A percentile compares a stretch with the other conserved stretches of the same genome.
These are phyloP conservation scores for Conops quadrifasciatus DNA, from an alignment of 2,888 invertebrate species.

Conservation along the genomic window DNA sequence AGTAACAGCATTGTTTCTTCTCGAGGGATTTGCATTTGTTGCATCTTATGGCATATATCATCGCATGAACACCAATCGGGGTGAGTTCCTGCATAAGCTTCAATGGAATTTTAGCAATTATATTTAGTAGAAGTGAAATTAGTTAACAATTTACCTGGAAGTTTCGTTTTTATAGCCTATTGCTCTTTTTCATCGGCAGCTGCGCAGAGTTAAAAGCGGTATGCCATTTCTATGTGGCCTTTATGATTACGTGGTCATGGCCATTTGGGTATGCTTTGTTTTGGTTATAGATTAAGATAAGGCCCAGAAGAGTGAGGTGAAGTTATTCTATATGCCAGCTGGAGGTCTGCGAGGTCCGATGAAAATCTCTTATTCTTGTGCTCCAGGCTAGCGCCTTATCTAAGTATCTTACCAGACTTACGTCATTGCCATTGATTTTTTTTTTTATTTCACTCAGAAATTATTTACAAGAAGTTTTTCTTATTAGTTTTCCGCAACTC, in stretches of 20 bases:
- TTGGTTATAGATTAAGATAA: neutral
- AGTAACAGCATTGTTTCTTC: slow-evolving; percentile 69
- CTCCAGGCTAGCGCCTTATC: too few relatives aligned
- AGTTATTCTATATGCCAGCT: too few relatives aligned
- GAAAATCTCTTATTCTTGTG: too few relatives aligned
- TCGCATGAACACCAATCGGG: slow-evolving; percentile 76
- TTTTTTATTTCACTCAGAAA: too few relatives aligned
- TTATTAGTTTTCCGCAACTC: too few relatives aligned
- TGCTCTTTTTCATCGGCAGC: neutral
- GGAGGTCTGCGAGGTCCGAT: too few relatives aligned
- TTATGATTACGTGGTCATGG: neutral
- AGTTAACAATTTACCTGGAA: neutral
- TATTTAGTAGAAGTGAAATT: slow-evolving; percentile 4
- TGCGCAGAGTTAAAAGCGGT: neutral
- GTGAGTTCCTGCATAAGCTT: slow-evolving; percentile 64
- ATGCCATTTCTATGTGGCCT: too few relatives aligned
- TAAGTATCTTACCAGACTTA: too few relatives aligned
- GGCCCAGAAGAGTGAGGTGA: too few relatives aligned
- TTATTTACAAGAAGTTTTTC: too few relatives aligned
- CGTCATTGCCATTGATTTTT: too few relatives aligned
- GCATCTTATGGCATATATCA: slow-evolving; percentile 73
- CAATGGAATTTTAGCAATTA: neutral
- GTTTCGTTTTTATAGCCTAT: neutral
- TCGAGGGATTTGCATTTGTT: slow-evolving; percentile 71
- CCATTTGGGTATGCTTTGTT: neutral